phyloP scores from a whole-genome alignment of 2,797 vertebrate species.

The Galago senegalensis region DNA sequence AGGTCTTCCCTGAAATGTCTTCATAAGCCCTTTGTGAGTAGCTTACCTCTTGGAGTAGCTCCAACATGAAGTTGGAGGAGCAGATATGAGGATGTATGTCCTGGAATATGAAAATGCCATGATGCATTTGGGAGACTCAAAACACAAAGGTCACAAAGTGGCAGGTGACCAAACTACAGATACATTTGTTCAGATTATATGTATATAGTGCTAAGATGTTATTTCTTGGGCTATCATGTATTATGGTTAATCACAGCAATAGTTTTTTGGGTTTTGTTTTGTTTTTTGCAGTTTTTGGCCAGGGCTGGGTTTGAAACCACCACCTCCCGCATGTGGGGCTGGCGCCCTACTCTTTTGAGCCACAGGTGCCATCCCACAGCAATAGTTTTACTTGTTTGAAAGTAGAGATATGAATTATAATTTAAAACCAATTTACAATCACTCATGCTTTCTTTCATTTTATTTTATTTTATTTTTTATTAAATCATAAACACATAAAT shows the following conservation, averaged over 20 bases:
- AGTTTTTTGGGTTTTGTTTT: background rate
- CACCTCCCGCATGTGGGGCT: no score
- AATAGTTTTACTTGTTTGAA: background rate
- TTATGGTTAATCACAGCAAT: background rate
- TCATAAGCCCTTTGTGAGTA: background rate
- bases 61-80: background rate
- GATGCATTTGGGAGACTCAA: background rate
- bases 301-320: no score
- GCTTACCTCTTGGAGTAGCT: background rate
- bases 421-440: background rate
- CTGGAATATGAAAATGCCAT: background rate
- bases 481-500: no score
- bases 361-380: no score
- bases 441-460: no score
- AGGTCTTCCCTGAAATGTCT: background rate
- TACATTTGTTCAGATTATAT: background rate
- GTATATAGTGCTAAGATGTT: background rate
- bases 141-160: background rate
- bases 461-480: no score
- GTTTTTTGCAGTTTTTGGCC: no score
- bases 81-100: background rate
- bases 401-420: background rate
- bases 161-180: background rate
- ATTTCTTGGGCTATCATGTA: background rate
- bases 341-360: no score